These are phyloP conservation scores for Meandrusa payeni DNA, from an alignment of 2,888 invertebrate species.

Conservation along the genomic window DNA sequence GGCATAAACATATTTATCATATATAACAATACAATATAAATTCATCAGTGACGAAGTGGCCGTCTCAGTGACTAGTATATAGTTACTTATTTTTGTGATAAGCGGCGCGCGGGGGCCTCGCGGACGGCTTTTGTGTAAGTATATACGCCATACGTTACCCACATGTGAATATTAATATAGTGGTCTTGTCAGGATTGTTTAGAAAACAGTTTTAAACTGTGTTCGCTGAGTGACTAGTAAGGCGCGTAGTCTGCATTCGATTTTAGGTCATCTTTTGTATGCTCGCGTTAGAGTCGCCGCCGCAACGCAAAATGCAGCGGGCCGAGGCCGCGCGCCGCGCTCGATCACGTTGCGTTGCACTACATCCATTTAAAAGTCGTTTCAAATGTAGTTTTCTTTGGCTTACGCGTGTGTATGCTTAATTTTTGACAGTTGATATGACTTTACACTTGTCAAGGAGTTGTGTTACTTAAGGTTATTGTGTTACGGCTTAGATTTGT, in stretches of 20 bases:
- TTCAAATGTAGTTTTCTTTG: slow-evolving; percentile 71
- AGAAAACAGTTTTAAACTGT: slow-evolving; percentile 65
- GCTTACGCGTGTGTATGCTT: slow-evolving; percentile 74
- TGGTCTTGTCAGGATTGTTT: slow-evolving; percentile 61
- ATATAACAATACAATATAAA: slow-evolving; percentile 49
- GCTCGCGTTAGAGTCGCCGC: slow-evolving; percentile 66
- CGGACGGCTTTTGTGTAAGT: slow-evolving; percentile 73
- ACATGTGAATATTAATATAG: slow-evolving; percentile 45
- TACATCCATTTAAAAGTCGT: slow-evolving; percentile 68
- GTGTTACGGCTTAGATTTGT: slow-evolving; percentile 63
- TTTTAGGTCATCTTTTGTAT: slow-evolving; percentile 80
- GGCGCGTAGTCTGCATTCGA: slow-evolving; percentile 66
- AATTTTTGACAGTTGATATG: slow-evolving; percentile 82
- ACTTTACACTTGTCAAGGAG: slow-evolving; percentile 50
- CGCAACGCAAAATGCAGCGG: slow-evolving; percentile 74
- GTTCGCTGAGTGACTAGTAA: slow-evolving; percentile 46
- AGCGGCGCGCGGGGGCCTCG: slow-evolving; percentile 75
- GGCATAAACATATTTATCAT: slow-evolving; percentile 36
- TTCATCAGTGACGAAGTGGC: slow-evolving; percentile 73
- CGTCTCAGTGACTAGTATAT: slow-evolving; percentile 76
- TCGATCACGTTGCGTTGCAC: slow-evolving; percentile 63
- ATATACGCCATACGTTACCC: slow-evolving; percentile 51
- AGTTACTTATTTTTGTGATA: slow-evolving; percentile 81
- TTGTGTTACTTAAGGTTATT: slow-evolving; percentile 54
- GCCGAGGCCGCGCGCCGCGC: slow-evolving; percentile 75